Conservation (phyloP, 1,140 invertebrate genomes). For the Zaprionus tsacasi region DNA sequence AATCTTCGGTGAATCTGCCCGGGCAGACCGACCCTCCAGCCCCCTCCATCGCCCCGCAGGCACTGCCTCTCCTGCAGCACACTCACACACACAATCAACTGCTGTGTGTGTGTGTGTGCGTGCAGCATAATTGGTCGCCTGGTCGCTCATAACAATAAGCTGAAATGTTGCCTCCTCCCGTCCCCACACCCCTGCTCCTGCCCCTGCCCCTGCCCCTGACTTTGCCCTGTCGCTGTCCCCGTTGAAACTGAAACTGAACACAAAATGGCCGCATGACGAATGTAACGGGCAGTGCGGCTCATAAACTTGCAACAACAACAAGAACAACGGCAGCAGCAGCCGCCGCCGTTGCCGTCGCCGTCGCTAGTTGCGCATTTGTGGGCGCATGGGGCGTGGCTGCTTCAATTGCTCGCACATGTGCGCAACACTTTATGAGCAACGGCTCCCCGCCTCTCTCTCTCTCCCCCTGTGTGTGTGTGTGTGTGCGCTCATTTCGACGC, state of each 20-base stretch:
- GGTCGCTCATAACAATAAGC: constrained; percentile 70
- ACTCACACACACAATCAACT: neutral
- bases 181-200: neutral
- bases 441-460: neutral
- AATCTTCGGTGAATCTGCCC: constrained; percentile 42
- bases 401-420: constrained; percentile 55
- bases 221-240: neutral
- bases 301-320: constrained; percentile 73
- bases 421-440: neutral
- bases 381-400: constrained; percentile 52
- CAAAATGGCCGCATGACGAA: constrained; percentile 55
- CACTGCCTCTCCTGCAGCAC: neutral
- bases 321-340: constrained; percentile 36
- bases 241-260: constrained; percentile 21
- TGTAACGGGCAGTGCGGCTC: constrained; percentile 62
- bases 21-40: too few relatives aligned
- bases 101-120: constrained; percentile 22
- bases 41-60: neutral
- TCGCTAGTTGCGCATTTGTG: constrained; percentile 42
- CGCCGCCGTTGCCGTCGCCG: constrained; percentile 37
- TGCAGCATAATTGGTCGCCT: constrained; percentile 65
- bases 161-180: constrained; percentile 47
- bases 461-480: constrained; percentile 4
- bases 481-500: constrained; percentile 69
- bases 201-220: too few relatives aligned